Conservation (phyloP, 2,113 vertebrate species). For the Chloropsis hardwickii region DNA sequence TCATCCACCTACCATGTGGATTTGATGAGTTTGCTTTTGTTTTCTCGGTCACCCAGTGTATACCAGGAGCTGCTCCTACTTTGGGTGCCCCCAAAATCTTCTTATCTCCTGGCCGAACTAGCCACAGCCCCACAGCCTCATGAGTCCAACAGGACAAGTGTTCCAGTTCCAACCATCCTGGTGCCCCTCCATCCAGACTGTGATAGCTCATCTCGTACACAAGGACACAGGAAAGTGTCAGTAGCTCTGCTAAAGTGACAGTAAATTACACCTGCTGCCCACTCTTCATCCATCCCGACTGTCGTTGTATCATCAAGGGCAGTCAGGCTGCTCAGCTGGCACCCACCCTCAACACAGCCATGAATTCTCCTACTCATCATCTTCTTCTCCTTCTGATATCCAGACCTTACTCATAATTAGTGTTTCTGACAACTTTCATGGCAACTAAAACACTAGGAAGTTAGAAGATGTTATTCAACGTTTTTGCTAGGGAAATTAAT, state of each 20-base stretch:
- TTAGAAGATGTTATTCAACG: background rate
- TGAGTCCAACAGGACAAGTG: background rate
- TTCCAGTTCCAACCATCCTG: background rate
- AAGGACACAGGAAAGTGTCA: background rate
- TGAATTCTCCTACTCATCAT: background rate
- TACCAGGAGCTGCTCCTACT: background rate
- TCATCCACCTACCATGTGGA: rapidly evolving
- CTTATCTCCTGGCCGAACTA: background rate
- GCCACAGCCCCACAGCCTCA: background rate
- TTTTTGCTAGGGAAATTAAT: background rate
- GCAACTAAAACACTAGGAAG: background rate
- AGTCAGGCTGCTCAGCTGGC: background rate
- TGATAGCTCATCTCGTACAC: background rate
- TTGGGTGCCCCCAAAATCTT: background rate
- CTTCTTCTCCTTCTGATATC: background rate
- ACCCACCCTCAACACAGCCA: background rate
- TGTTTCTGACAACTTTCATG: background rate
- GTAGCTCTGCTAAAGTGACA: background rate
- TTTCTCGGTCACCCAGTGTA: rapidly evolving
- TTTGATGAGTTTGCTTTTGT: background rate
- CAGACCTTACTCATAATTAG: background rate
- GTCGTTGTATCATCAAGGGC: background rate
- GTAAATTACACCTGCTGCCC: background rate
- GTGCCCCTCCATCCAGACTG: background rate
- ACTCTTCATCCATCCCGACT: background rate